Conservation (phyloP, 2,888 invertebrate genomes). For the Agrotis exclamationis region DNA sequence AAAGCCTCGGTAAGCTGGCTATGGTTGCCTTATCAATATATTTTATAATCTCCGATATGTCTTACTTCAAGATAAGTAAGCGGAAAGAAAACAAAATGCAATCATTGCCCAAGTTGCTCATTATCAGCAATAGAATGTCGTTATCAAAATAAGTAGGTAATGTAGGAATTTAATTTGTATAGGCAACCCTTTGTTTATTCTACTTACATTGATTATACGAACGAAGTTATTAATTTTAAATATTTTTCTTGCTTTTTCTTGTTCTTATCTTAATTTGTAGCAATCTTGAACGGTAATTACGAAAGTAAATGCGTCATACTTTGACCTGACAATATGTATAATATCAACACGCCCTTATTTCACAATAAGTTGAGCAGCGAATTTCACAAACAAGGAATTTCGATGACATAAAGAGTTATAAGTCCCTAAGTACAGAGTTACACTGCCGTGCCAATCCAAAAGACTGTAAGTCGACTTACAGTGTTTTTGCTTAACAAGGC, state of each 20-base stretch:
- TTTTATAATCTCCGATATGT: too few species aligned
- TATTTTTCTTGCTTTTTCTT: conserved; percentile 20
- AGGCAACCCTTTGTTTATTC: neutral
- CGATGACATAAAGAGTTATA: neutral
- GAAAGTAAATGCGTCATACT: conserved; percentile 24
- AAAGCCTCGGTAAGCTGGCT: too few species aligned
- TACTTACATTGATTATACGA: neutral
- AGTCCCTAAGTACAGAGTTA: too few species aligned
- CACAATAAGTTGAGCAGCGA: neutral
- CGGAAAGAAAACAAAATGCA: neutral
- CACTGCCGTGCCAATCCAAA: too few species aligned
- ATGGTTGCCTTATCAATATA: neutral
- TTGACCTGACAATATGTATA: conserved; percentile 1
- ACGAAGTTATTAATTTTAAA: neutral
- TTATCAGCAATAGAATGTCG: neutral
- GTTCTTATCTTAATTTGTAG: conserved; percentile 13
- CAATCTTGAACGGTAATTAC: conserved; percentile 10
- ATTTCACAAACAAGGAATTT: neutral
- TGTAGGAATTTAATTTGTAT: too few species aligned
- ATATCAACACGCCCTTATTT: neutral
- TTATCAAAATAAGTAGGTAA: neutral
- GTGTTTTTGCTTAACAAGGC: too few species aligned
- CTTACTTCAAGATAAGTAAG: neutral
- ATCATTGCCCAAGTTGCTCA: too few species aligned
- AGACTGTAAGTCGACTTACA: too few species aligned